Base-by-base conservation (phyloP, 2,888 invertebrate species). In the Microctonus aethiopoides region DNA sequence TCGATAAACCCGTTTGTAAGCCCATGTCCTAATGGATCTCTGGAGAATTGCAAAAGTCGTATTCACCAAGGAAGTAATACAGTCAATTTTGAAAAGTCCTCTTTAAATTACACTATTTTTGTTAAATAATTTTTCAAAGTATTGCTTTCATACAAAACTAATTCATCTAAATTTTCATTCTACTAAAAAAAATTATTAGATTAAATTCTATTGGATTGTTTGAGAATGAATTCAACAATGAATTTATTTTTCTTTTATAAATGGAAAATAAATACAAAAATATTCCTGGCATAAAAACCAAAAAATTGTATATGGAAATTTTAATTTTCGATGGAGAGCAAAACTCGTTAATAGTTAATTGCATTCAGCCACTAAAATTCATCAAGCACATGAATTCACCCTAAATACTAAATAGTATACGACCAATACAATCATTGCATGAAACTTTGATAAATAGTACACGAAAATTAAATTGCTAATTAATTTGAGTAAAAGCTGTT, bases 1-100 rank as follows among this genome's bases (percentile, higher is more conserved):
- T 32, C 63, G 32, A 63, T 51, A 63, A 63, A 51, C 46, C 51
- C 63, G 63, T 29, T 51, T 51, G 63, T 46, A 51, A 60, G 39
- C 60, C 22, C 22, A 20, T 60, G 34, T 20, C 36, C 11, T 60
- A 60, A 60, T 60, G 39, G 39, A 22, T 34, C 60, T 60, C 60
- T 39, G 16, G 36, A 34, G 60, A 13, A 60, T 39, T n/a, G 39
- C 39, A 39, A 39, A 39, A 39, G 13, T 39, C 39, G n/a, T n/a
- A 39, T 39, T 39, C 39, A 39, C 13, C 39, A n/a, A 39, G 39
- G 39, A n/a, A 13, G n/a, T 11, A 39, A 39, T 39, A 39, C 11
- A 11, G 11, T 13, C n/a, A n/a, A 39, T 39, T 39, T 39, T n/a
- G 13, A 13, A n/a, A 39, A 5, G n/a, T n/a, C n/a, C n/a, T 39